A percentile compares a stretch with the other conserved stretches of the same genome.
Conservation (phyloP, 2,888 invertebrate species). For the Artemia sinica region DNA sequence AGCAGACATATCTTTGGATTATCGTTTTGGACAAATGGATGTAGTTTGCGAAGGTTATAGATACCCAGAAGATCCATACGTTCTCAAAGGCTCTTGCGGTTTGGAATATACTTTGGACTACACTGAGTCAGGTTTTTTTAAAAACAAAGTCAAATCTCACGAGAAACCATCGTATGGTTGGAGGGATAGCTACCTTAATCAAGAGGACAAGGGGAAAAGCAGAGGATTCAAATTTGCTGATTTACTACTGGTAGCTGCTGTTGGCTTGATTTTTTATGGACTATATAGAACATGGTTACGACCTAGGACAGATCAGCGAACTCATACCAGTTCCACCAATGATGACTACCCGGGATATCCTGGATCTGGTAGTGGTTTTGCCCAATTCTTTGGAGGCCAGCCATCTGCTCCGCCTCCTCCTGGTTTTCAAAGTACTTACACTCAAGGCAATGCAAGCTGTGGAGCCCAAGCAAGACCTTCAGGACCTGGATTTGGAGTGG, state of each 20-base stretch:
- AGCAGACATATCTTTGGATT: slow-evolving; percentile 35
- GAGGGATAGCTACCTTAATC: slow-evolving; percentile 15
- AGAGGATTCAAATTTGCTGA: slow-evolving; percentile 26
- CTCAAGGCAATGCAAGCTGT: too few relatives aligned
- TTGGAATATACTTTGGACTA: slow-evolving; percentile 34
- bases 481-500: too few relatives aligned
- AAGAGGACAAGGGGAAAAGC: slow-evolving; percentile 17
- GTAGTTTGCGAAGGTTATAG: slow-evolving; percentile 42
- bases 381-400: too few relatives aligned
- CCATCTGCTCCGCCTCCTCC: too few relatives aligned
- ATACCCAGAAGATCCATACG: slow-evolving; percentile 39
- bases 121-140: slow-evolving; percentile 33
- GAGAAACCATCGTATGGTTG: slow-evolving; percentile 24
- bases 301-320: slow-evolving; percentile 23
- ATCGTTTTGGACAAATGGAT: slow-evolving; percentile 35
- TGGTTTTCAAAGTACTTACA: too few relatives aligned
- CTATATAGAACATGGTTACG: slow-evolving; percentile 33
- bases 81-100: slow-evolving; percentile 41
- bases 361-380: too few relatives aligned
- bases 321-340: slow-evolving; percentile 21
- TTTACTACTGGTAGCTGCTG: slow-evolving; percentile 29
- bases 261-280: slow-evolving; percentile 31
- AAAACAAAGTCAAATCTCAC: slow-evolving; percentile 23
- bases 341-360: too few relatives aligned
- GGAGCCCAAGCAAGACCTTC: too few relatives aligned